These are phyloP conservation scores for Caenorhabditis doughertyi DNA, from an alignment of 2,888 invertebrate species.

Conservation along the genomic window DNA sequence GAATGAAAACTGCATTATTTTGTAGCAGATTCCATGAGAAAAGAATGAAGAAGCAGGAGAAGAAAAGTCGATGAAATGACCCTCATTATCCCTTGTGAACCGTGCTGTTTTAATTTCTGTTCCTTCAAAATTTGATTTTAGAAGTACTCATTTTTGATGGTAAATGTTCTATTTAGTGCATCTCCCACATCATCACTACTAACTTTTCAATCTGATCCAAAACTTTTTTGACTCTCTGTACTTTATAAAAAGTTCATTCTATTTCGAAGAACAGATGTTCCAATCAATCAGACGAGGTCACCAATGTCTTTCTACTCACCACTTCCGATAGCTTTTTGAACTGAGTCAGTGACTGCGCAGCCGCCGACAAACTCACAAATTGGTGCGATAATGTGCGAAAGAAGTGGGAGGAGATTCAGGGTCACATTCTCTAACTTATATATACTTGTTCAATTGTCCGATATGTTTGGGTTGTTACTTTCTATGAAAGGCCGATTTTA, in stretches of 20 bases:
- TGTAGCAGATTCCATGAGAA: too few species aligned
- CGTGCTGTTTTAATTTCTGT: too few species aligned
- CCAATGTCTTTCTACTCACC: too few species aligned
- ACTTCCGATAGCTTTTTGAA: constrained; percentile 19
- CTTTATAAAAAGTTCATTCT: not conserved
- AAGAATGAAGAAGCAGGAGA: too few species aligned
- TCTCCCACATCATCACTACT: not conserved
- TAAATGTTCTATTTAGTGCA: not conserved
- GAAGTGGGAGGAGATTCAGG: constrained; percentile 15
- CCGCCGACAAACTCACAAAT: constrained; percentile 21
- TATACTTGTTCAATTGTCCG: constrained; percentile 3
- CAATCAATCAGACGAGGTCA: constrained; percentile 24
- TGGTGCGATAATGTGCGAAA: constrained; percentile 19
- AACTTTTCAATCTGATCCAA: too few species aligned
- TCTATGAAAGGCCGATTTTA: constrained; percentile 9
- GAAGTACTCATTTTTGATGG: too few species aligned
- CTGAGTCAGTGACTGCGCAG: constrained; percentile 12
- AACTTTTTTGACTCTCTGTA: not conserved
- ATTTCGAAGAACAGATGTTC: constrained; percentile 19
- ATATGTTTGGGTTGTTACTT: not conserved
- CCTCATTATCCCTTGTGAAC: too few species aligned
- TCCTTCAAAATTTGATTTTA: too few species aligned
- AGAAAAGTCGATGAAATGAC: too few species aligned
- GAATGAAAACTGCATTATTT: too few species aligned
- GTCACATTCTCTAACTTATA: constrained; percentile 8